Evolutionary conservation across 2,797 vertebrate species (phyloP).

Genomic region (Sternarchorhynchus goeldii): DNA sequence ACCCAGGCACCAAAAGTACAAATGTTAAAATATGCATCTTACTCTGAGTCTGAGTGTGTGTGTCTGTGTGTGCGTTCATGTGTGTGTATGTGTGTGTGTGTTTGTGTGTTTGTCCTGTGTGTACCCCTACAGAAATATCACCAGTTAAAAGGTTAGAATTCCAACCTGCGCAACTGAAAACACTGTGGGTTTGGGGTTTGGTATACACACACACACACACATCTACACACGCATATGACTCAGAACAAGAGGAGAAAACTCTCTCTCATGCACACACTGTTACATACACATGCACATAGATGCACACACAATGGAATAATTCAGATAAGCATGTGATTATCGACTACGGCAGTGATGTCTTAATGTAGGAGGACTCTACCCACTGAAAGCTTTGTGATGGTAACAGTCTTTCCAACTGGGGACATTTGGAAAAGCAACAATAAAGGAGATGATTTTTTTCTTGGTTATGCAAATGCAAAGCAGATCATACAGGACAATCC

Average conservation of each 20-base stretch:
- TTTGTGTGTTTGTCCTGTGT: neutral
- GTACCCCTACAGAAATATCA: constrained; percentile 35
- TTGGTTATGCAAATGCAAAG: constrained; percentile 43
- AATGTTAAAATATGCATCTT: neutral
- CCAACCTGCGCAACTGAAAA: constrained; percentile 62
- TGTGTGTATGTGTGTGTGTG: neutral
- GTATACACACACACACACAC: constrained; percentile 39
- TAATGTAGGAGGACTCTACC: constrained; percentile 47
- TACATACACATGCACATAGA: constrained; percentile 18
- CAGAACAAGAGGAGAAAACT: constrained; percentile 72
- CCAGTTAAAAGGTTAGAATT: constrained; percentile 69
- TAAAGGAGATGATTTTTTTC: constrained; percentile 24
- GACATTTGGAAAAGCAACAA: constrained; percentile 37
- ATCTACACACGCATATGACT: constrained; percentile 61
- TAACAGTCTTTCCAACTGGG: constrained; percentile 39
- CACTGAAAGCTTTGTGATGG: constrained; percentile 51
- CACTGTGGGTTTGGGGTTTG: constrained; percentile 72
- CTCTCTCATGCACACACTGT: constrained; percentile 36
- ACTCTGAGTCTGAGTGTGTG: neutral
- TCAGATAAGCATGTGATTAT: constrained; percentile 48
- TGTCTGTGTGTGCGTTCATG: neutral
- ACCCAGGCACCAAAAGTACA: neutral
- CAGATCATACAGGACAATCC: constrained; percentile 2
- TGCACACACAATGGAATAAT: constrained; percentile 68
- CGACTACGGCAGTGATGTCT: constrained; percentile 31